These are phyloP conservation scores for Rhinogobio ventralis DNA, from an alignment of 2,797 vertebrate genomes.

Conservation along the genomic window DNA sequence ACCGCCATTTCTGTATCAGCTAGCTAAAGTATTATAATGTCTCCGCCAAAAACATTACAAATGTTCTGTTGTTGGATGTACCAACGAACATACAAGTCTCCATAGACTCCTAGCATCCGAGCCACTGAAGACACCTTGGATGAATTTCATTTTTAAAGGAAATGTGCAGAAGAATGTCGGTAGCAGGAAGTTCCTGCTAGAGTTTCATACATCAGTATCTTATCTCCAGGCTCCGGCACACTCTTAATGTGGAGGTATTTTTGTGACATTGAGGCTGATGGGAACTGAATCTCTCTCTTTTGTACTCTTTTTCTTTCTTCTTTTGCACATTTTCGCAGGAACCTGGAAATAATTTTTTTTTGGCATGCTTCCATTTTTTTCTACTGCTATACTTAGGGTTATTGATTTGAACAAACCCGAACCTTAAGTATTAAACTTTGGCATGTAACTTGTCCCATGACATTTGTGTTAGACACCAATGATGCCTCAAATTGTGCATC, in stretches of 20 bases:
- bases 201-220: conserved; percentile 33
- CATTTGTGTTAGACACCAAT: neutral
- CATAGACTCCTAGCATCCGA: no score
- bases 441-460: neutral
- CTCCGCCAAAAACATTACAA: no score
- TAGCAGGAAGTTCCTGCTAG: conserved; percentile 45
- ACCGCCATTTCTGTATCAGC: no score
- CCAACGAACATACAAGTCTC: no score
- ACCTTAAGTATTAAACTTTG: neutral
- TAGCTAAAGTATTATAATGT: no score
- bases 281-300: conserved; percentile 5
- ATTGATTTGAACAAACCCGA: neutral
- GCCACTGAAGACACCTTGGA: no score
- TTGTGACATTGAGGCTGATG: conserved; percentile 37
- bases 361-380: neutral
- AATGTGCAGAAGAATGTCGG: no score
- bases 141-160: no score
- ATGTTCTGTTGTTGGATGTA: no score
- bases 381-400: neutral
- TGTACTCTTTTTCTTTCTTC: neutral
- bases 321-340: neutral
- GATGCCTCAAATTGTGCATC: neutral
- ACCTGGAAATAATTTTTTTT: neutral
- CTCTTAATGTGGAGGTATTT: conserved; percentile 32
- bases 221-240: neutral